These are phyloP conservation scores for human DNA, from an alignment of 2,113 vertebrate genomes.

Conservation along the genomic window GRCh38 chr15:74411501-74412000, in stretches of 20 bases:
- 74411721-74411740: conserved; percentile 7
- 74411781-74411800: neutral
- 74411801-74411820: neutral
- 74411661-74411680: conserved; percentile 83
- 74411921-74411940: conserved; percentile 80
- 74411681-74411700: conserved; percentile 77
- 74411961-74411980: neutral
- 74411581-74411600: conserved; percentile 77
- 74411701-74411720: conserved; percentile 80
- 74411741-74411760: neutral
- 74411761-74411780: neutral
- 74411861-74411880: neutral
- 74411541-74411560: conserved; percentile 53
- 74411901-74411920: conserved; percentile 80
- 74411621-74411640: conserved; percentile 83
- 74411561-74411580: conserved; percentile 68
- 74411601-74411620: conserved; percentile 86
- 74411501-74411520: neutral
- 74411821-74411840: neutral
- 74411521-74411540: neutral
- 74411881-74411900: conserved; percentile 81
- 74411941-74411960: conserved; percentile 83
- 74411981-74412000: conserved; percentile 85
- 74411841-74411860: neutral
- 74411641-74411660: conserved; percentile 79